Evolutionary conservation across 2,888 invertebrate species (phyloP).

Genomic region (Caenorhabditis imperialis): DNA sequence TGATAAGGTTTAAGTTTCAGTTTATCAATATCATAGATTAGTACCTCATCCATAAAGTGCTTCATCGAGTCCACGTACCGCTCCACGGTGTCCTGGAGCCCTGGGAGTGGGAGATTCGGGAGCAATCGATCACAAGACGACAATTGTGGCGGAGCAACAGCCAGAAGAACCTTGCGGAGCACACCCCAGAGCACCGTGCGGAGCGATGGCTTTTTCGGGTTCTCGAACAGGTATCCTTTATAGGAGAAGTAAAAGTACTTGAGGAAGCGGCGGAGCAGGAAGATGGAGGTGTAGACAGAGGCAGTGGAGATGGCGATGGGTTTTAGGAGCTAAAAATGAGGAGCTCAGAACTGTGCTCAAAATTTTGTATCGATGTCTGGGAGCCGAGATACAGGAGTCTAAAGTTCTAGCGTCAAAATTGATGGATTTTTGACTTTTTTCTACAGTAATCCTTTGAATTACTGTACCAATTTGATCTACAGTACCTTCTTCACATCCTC

Average conservation of each 20-base stretch:
- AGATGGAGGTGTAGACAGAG: slow-evolving; percentile 22
- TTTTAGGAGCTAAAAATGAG: slow-evolving; percentile 8
- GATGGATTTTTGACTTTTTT: too few relatives aligned
- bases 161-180: slow-evolving; percentile 57
- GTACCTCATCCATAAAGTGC: slow-evolving; percentile 62
- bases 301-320: slow-evolving; percentile 20
- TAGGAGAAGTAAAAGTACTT: slow-evolving; percentile 71
- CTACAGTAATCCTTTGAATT: too few relatives aligned
- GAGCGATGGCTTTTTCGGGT: slow-evolving; percentile 71
- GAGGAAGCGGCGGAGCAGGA: slow-evolving; percentile 55
- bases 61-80: slow-evolving; percentile 68
- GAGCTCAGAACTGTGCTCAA: too few relatives aligned
- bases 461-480: too few relatives aligned
- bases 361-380: too few relatives aligned
- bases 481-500: slow-evolving; percentile 16
- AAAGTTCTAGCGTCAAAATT: too few relatives aligned
- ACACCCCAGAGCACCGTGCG: slow-evolving; percentile 72
- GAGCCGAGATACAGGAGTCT: too few relatives aligned
- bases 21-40: too few relatives aligned
- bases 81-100: slow-evolving; percentile 65
- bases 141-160: slow-evolving; percentile 63
- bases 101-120: slow-evolving; percentile 68
- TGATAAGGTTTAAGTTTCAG: slow-evolving; percentile 22
- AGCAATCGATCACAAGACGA: slow-evolving; percentile 69
- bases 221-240: slow-evolving; percentile 72